Conservation (phyloP, 2,113 vertebrate genomes). For the Malurus elegans region DNA sequence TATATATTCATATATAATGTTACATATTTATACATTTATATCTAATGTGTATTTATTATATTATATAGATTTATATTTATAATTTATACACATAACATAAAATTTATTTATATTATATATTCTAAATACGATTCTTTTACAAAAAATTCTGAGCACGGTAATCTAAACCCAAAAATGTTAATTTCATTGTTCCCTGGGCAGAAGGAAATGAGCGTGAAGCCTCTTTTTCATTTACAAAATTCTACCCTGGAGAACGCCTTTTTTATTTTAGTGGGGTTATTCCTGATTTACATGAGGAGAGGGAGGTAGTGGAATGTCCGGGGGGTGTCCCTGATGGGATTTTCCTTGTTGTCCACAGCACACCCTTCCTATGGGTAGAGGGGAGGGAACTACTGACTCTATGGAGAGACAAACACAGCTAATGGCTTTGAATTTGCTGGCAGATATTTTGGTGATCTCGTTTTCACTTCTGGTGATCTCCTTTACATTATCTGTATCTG, state of each 20-base stretch:
- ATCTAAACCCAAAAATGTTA: background rate
- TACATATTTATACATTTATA: too few relatives aligned
- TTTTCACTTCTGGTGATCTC: background rate
- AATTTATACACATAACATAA: too few relatives aligned
- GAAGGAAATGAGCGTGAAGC: background rate
- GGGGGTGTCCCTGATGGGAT: background rate
- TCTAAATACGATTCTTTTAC: background rate
- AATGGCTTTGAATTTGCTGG: background rate
- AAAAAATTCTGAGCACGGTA: background rate
- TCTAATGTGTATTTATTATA: too few relatives aligned
- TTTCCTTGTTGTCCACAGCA: background rate
- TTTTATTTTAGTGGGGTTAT: background rate
- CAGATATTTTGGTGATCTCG: background rate
- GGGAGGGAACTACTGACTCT: background rate
- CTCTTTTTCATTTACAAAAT: background rate
- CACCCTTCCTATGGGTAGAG: background rate
- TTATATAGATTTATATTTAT: too few relatives aligned
- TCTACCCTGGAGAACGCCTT: background rate
- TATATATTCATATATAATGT: background rate
- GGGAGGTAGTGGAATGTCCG: background rate
- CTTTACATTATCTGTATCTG: rapidly evolving
- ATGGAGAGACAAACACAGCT: background rate
- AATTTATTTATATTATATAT: too few relatives aligned
- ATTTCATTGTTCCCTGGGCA: background rate
- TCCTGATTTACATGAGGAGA: background rate